phyloP scores from a whole-genome alignment of 2,888 invertebrate species.

The Apodemia mormo region DNA sequence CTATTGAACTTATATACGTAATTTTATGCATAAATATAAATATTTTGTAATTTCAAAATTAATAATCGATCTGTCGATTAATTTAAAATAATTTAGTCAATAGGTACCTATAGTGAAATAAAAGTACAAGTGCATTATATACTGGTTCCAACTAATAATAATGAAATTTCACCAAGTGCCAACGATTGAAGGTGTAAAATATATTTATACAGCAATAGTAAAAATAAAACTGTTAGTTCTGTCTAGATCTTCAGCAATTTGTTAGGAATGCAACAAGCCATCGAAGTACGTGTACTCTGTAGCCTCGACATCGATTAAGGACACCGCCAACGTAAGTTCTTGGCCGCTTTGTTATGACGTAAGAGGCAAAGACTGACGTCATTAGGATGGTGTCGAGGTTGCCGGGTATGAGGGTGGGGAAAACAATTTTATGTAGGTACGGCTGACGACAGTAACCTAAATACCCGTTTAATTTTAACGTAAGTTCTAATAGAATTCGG shows the following conservation, averaged over 20 bases:
- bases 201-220: too few relatives aligned
- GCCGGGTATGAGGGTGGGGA: conserved; percentile 51
- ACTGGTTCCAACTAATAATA: too few relatives aligned
- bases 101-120: too few relatives aligned
- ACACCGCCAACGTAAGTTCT: conserved; percentile 57
- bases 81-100: too few relatives aligned
- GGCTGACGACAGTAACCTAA: conserved; percentile 67
- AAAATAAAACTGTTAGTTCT: not conserved
- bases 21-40: too few relatives aligned
- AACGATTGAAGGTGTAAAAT: too few relatives aligned
- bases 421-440: conserved; percentile 63
- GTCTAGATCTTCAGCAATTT: conserved; percentile 15
- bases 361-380: conserved; percentile 68
- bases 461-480: conserved; percentile 42
- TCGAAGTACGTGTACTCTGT: conserved; percentile 26
- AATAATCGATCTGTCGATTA: too few relatives aligned
- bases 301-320: conserved; percentile 61
- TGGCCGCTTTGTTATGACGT: conserved; percentile 71
- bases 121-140: too few relatives aligned
- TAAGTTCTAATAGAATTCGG: conserved; percentile 6
- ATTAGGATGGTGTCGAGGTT: conserved; percentile 41
- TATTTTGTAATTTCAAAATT: too few relatives aligned
- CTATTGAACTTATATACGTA: too few relatives aligned
- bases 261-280: conserved; percentile 28
- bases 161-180: too few relatives aligned